Percentiles rank a stretch among this genome's conserved stretches.
Conservation (phyloP, 2,113 vertebrate species). For the Urocolius indicus region DNA sequence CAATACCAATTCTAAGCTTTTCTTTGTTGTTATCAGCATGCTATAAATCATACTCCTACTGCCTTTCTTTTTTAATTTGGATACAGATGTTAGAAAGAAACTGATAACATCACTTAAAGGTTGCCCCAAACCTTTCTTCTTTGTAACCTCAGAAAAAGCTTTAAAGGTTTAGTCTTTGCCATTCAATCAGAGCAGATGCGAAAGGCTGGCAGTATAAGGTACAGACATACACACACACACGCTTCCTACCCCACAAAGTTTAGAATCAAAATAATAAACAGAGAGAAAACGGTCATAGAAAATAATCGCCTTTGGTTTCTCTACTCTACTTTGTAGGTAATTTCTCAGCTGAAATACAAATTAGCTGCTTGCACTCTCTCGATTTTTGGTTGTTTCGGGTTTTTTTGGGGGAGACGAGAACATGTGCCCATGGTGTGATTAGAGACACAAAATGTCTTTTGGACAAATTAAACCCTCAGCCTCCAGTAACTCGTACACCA, state of each 20-base stretch:
- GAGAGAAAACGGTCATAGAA: neutral
- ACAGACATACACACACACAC: neutral
- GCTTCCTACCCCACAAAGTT: neutral
- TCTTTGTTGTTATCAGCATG: neutral
- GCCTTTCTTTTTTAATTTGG: neutral
- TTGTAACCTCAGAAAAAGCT: neutral
- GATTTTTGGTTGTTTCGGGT: neutral
- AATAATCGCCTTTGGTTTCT: neutral
- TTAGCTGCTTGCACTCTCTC: neutral
- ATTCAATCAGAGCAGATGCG: neutral
- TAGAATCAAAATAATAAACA: constrained; percentile 3
- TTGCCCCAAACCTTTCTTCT: neutral
- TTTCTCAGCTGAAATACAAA: neutral
- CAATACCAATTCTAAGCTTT: neutral
- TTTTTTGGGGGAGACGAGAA: neutral
- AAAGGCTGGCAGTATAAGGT: neutral
- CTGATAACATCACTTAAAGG: neutral
- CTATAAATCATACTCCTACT: neutral
- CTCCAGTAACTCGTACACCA: neutral
- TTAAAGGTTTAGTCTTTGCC: neutral
- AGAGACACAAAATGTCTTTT: neutral
- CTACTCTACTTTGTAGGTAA: neutral
- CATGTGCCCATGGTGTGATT: accelerated
- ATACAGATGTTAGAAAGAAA: neutral
- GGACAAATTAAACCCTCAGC: neutral